Conservation (phyloP, 1,140 invertebrate species). For the Varroa destructor region DNA sequence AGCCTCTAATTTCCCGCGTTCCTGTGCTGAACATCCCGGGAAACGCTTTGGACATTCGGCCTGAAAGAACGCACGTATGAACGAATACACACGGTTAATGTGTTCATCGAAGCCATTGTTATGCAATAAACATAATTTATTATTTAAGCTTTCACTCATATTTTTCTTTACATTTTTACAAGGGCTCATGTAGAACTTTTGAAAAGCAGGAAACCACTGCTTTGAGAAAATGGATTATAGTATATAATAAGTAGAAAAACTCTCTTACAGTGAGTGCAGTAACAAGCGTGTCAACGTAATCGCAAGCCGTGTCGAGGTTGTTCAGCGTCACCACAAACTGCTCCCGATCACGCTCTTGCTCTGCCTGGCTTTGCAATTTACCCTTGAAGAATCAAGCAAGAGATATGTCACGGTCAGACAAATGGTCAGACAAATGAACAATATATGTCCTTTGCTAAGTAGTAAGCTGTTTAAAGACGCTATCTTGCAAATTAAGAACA, state of each 20-base stretch:
- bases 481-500: conserved; percentile 50
- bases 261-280: conserved; percentile 40
- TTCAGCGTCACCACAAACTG: conserved; percentile 59
- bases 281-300: conserved; percentile 68
- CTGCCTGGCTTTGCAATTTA: conserved; percentile 17
- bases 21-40: conserved; percentile 33
- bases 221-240: neutral
- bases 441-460: too few species aligned
- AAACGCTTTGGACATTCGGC: conserved; percentile 47
- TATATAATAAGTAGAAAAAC: conserved; percentile 28
- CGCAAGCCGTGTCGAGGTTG: conserved; percentile 78
- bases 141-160: too few species aligned
- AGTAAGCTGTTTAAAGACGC: too few species aligned
- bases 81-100: conserved; percentile 1
- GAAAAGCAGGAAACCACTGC: too few species aligned
- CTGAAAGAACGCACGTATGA: conserved; percentile 40
- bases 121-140: too few species aligned
- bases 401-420: conserved; percentile 24
- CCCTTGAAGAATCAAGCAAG: conserved; percentile 29
- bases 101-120: neutral
- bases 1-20: conserved; percentile 39
- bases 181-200: too few species aligned
- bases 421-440: conserved; percentile 35
- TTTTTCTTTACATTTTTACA: too few species aligned
- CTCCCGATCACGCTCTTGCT: conserved; percentile 12